A percentile compares a stretch with the other conserved stretches of the same genome.
These are phyloP conservation scores for Puntigrus tetrazona DNA, from an alignment of 2,113 vertebrate species.

Conservation along the genomic window DNA sequence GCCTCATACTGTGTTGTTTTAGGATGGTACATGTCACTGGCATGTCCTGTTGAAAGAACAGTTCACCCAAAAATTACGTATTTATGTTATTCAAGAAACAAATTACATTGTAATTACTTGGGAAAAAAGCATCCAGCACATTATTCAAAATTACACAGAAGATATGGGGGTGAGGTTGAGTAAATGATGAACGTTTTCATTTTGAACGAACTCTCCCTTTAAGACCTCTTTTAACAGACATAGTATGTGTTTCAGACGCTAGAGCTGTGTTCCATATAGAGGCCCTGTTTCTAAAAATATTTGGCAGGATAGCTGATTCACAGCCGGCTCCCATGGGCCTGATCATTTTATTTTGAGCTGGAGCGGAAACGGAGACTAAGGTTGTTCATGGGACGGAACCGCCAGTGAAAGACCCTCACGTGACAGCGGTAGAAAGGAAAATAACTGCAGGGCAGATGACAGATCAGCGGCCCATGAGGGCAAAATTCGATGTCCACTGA, in stretches of 20 bases:
- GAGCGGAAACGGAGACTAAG: conserved; percentile 18
- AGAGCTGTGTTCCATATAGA: not conserved
- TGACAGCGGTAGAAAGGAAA: conserved; percentile 36
- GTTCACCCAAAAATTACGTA: not conserved
- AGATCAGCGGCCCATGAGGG: conserved; percentile 36
- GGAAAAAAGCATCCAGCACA: not conserved
- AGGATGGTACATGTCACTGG: not conserved
- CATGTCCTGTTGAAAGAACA: not conserved
- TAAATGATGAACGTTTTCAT: not conserved
- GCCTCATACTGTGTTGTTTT: not conserved
- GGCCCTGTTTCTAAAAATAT: conserved; percentile 44
- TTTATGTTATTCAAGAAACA: not conserved
- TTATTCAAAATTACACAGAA: not conserved
- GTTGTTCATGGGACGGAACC: conserved; percentile 19
- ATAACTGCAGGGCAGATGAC: conserved; percentile 41
- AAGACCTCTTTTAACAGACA: not conserved
- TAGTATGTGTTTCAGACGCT: not conserved
- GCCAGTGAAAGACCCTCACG: conserved; percentile 22
- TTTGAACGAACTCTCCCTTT: not conserved
- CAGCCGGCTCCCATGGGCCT: conserved; percentile 13
- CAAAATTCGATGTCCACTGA: conserved; percentile 55
- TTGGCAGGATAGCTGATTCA: conserved; percentile 32
- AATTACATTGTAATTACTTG: not conserved
- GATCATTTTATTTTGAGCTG: conserved; percentile 35
- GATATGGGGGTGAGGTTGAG: not conserved